Evolutionary conservation across 2,888 invertebrate species (phyloP).

Genomic region (Crocallis elinguaria): DNA sequence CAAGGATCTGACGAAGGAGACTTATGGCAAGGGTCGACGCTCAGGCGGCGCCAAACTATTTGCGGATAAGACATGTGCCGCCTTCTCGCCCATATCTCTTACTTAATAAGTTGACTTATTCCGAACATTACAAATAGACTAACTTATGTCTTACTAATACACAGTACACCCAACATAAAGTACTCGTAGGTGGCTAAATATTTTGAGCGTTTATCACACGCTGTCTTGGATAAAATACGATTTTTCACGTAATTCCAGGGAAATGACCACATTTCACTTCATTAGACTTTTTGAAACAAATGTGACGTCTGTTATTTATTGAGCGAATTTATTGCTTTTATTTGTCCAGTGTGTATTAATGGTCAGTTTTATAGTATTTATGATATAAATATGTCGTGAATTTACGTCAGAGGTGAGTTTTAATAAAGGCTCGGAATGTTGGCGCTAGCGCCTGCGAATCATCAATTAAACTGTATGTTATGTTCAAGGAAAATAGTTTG

Average conservation of each 20-base stretch:
- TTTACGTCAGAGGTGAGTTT: slow-evolving; percentile 17
- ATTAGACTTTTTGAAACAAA: slow-evolving; percentile 35
- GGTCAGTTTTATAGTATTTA: slow-evolving; percentile 13
- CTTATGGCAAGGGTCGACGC: slow-evolving; percentile 39
- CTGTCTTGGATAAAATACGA: slow-evolving; percentile 20
- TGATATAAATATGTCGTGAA: slow-evolving; percentile 14
- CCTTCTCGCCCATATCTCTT: slow-evolving; percentile 20
- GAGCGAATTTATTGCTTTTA: slow-evolving; percentile 32
- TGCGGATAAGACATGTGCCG: slow-evolving; percentile 41
- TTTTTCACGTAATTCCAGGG: slow-evolving; percentile 34
- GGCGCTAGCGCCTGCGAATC: slow-evolving; percentile 26
- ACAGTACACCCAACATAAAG: neutral
- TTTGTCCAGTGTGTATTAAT: slow-evolving; percentile 29
- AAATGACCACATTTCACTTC: slow-evolving; percentile 31
- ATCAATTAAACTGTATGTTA: slow-evolving; percentile 40
- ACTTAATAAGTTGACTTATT: slow-evolving; percentile 31
- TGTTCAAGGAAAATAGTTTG: slow-evolving; percentile 60
- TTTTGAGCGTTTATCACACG: slow-evolving; percentile 5
- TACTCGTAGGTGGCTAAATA: slow-evolving; percentile 4
- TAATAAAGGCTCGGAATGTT: slow-evolving; percentile 29
- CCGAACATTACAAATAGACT: slow-evolving; percentile 21
- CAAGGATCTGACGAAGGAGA: slow-evolving; percentile 30
- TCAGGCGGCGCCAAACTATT: slow-evolving; percentile 50
- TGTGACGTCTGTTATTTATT: slow-evolving; percentile 36
- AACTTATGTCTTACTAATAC: neutral